Percentiles rank a stretch among this genome's conserved stretches.
Evolutionary conservation across 2,113 vertebrate species (phyloP).

Genomic region (Burhinus bistriatus): DNA sequence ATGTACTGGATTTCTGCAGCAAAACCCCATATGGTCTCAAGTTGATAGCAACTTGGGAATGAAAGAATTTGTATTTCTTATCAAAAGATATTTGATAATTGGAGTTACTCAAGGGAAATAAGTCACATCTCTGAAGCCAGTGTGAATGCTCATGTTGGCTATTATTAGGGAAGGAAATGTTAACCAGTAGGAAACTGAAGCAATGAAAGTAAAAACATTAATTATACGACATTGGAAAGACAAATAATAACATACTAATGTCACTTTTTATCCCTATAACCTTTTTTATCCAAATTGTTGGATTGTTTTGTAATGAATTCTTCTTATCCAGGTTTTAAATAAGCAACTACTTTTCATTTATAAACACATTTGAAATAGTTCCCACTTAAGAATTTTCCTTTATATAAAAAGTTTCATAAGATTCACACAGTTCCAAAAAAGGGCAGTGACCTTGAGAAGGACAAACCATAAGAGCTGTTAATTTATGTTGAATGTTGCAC

Average conservation of each 20-base stretch:
- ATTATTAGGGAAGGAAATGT: not conserved
- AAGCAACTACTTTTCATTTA: not conserved
- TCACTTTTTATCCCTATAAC: not conserved
- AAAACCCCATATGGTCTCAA: not conserved
- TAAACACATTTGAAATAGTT: not conserved
- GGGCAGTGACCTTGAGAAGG: not conserved
- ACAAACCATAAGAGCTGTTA: not conserved
- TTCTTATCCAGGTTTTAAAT: not conserved
- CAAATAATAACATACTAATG: not conserved
- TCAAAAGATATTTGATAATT: not conserved
- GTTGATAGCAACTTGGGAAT: not conserved
- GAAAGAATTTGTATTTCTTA: not conserved
- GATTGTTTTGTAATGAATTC: not conserved
- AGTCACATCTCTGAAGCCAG: not conserved
- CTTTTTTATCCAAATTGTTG: not conserved
- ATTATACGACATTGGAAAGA: not conserved
- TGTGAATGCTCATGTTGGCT: not conserved
- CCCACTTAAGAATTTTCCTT: not conserved
- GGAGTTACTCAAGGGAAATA: not conserved
- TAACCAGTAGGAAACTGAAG: not conserved
- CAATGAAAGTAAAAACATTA: not conserved
- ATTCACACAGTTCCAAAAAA: not conserved
- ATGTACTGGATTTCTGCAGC: not conserved
- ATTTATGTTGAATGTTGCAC: not conserved
- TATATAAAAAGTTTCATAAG: not conserved